Percentiles rank a stretch among this genome's conserved stretches.
phyloP scores from a whole-genome alignment of 2,797 vertebrate genomes.

The Phataginus tetradactyla region DNA sequence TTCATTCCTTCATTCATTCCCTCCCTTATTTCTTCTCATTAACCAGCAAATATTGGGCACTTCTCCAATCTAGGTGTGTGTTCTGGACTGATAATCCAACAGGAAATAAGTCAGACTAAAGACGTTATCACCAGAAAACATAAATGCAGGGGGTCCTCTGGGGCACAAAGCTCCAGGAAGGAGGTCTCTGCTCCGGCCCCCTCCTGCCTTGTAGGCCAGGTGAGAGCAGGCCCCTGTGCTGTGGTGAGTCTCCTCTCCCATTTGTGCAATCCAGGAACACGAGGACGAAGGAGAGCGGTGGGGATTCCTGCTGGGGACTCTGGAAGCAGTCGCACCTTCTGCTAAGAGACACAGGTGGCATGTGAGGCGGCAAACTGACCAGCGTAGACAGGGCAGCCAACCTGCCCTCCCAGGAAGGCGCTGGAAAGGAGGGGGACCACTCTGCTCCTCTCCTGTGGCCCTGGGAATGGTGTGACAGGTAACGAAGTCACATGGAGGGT shows the following conservation, averaged over 20 bases:
- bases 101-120: not conserved
- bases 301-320: not conserved
- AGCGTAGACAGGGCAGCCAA: not conserved
- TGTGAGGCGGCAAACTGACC: not conserved
- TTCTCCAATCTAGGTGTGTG: not conserved
- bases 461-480: not conserved
- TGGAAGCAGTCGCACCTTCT: not conserved
- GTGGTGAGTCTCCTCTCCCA: not conserved
- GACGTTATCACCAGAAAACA: not conserved
- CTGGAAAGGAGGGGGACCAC: not conserved
- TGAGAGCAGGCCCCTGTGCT: not conserved
- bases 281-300: not conserved
- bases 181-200: fast-evolving
- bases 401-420: not conserved
- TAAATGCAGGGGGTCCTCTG: not conserved
- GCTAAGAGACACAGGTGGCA: not conserved
- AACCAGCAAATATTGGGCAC: not conserved
- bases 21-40: not conserved
- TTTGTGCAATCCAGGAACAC: not conserved
- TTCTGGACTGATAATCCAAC: not conserved
- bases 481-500: not conserved
- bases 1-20: not conserved
- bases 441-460: not conserved
- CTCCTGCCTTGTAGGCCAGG: not conserved
- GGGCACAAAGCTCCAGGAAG: not conserved